phyloP scores from a whole-genome alignment of 1,140 invertebrate species.

The Scaptomyza hsui region DNA sequence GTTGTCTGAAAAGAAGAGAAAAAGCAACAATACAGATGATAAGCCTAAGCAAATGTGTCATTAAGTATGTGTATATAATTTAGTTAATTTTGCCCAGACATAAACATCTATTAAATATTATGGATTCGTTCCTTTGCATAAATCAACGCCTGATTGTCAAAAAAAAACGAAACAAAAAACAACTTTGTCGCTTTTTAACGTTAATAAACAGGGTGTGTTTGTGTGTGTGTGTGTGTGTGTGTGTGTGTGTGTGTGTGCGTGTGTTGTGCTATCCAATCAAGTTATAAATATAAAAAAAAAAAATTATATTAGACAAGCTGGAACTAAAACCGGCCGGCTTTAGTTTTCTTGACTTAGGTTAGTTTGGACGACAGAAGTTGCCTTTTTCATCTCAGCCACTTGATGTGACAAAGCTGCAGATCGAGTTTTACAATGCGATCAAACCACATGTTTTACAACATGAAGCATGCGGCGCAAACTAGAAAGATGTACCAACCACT shows the following conservation, averaged over 20 bases:
- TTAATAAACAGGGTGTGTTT: slow-evolving; percentile 52
- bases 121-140: slow-evolving; percentile 42
- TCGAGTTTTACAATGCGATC: slow-evolving; percentile 5
- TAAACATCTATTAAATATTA: slow-evolving; percentile 28
- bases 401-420: slow-evolving; percentile 13
- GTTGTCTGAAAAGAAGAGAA: slow-evolving; percentile 39
- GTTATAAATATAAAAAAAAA: slow-evolving; percentile 31
- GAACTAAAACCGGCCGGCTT: slow-evolving; percentile 51
- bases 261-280: slow-evolving; percentile 26
- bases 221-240: slow-evolving; percentile 26
- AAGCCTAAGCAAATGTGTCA: slow-evolving; percentile 23
- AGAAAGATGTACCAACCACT: background rate
- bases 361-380: slow-evolving; percentile 54
- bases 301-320: background rate
- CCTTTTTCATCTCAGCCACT: slow-evolving; percentile 22
- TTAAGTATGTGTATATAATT: slow-evolving; percentile 16
- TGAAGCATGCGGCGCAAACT: background rate
- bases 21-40: slow-evolving; percentile 7
- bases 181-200: slow-evolving; percentile 63
- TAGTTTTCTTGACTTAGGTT: slow-evolving; percentile 66
- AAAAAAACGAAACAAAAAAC: slow-evolving; percentile 30
- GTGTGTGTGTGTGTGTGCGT: slow-evolving; percentile 12
- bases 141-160: slow-evolving; percentile 66
- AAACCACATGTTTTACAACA: background rate
- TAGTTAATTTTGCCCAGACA: slow-evolving; percentile 46